A percentile compares a stretch with the other conserved stretches of the same genome.
phyloP scores from a whole-genome alignment of 2,797 vertebrate genomes.

The Neopelma chrysocephalum region DNA sequence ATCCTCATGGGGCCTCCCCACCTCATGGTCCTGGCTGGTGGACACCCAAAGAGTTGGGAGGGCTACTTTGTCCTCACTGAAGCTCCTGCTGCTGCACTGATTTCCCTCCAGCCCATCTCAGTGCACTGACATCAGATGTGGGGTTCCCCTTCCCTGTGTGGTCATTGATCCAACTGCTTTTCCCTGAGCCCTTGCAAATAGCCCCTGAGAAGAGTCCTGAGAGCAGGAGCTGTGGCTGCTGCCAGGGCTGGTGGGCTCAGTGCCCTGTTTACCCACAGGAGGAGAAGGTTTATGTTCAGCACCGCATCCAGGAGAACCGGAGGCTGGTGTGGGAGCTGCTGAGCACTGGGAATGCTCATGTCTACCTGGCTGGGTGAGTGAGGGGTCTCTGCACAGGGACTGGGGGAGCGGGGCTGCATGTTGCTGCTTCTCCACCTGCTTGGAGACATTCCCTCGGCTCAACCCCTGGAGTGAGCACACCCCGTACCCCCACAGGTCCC shows the following conservation, averaged over 20 bases:
- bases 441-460: neutral
- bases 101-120: neutral
- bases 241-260: neutral
- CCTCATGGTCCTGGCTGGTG: neutral
- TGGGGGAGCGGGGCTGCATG: neutral
- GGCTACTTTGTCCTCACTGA: neutral
- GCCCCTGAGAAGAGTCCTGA: neutral
- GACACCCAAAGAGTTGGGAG: neutral
- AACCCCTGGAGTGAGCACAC: neutral
- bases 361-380: constrained; percentile 94
- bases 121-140: neutral
- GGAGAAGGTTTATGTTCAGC: constrained; percentile 92
- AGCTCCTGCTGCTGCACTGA: neutral
- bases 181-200: neutral
- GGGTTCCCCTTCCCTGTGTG: neutral
- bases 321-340: constrained; percentile 88
- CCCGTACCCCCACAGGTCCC: neutral
- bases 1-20: neutral
- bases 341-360: constrained; percentile 59
- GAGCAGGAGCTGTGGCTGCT: neutral
- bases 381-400: neutral
- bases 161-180: neutral
- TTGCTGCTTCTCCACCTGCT: neutral
- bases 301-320: constrained; percentile 80
- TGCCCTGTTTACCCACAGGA: constrained; percentile 72